These are phyloP conservation scores for Solenopsis invicta DNA, from an alignment of 1,140 invertebrate species.

Conservation along the genomic window DNA sequence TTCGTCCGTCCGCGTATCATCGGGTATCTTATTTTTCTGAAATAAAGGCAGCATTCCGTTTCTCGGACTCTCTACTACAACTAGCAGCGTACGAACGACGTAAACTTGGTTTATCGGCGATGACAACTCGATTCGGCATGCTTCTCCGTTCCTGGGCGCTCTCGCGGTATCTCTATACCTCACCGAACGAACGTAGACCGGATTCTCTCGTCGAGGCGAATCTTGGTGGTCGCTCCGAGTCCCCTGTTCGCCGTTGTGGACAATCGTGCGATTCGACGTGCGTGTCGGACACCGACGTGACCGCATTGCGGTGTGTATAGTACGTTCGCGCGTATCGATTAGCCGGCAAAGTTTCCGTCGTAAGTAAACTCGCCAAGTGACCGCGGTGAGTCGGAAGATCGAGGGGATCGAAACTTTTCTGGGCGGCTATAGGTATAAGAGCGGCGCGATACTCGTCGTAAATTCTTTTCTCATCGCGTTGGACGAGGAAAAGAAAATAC, in stretches of 20 bases:
- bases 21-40: not conserved
- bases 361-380: not conserved
- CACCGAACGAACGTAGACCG: not conserved
- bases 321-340: conserved; percentile 36
- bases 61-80: not conserved
- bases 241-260: not conserved
- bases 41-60: not conserved
- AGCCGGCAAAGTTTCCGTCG: not conserved
- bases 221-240: not conserved
- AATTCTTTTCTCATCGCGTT: not conserved
- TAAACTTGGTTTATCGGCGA: not conserved
- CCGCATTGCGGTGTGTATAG: conserved; percentile 55
- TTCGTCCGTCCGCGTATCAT: not conserved
- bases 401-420: conserved; percentile 51
- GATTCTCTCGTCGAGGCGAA: not conserved
- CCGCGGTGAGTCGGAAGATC: conserved; percentile 45
- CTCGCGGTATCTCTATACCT: no score
- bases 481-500: not conserved
- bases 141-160: not conserved
- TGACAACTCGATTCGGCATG: not conserved
- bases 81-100: not conserved
- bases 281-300: not conserved
- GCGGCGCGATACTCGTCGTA: not conserved
- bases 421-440: not conserved
- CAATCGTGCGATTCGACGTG: not conserved